phyloP scores from a whole-genome alignment of 2,113 vertebrate genomes.

The Zapus hudsonius region DNA sequence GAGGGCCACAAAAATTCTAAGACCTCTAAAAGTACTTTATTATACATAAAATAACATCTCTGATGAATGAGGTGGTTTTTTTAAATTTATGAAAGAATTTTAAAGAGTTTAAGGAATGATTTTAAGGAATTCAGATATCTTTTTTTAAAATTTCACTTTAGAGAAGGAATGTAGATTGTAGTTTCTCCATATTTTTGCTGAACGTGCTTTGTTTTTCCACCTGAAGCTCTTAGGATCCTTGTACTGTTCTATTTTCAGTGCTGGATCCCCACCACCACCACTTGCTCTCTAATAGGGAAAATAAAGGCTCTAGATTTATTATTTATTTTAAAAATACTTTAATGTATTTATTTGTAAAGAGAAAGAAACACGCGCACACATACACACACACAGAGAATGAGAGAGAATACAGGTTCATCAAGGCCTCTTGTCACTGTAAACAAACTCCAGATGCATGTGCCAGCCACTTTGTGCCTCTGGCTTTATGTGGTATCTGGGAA shows the following conservation, averaged over 20 bases:
- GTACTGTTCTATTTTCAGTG: not conserved
- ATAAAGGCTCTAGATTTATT: not conserved
- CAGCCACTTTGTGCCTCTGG: no score
- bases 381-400: no score
- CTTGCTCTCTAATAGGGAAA: not conserved
- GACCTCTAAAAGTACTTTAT: not conserved
- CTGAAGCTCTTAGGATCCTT: not conserved
- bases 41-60: slow-evolving; percentile 8
- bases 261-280: not conserved
- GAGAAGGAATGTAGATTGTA: not conserved
- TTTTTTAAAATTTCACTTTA: not conserved
- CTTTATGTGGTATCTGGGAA: no score
- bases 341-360: no score
- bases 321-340: no score
- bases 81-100: slow-evolving; percentile 46
- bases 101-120: not conserved
- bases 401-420: no score
- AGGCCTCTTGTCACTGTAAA: no score
- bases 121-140: not conserved
- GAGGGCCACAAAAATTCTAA: not conserved
- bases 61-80: slow-evolving; percentile 4
- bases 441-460: no score
- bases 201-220: not conserved
- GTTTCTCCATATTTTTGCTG: not conserved
- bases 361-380: no score